A percentile compares a stretch with the other conserved stretches of the same genome.
Conservation (phyloP, 35 echinoderm and acorn worm species). For the Holothuria glaberrima region DNA sequence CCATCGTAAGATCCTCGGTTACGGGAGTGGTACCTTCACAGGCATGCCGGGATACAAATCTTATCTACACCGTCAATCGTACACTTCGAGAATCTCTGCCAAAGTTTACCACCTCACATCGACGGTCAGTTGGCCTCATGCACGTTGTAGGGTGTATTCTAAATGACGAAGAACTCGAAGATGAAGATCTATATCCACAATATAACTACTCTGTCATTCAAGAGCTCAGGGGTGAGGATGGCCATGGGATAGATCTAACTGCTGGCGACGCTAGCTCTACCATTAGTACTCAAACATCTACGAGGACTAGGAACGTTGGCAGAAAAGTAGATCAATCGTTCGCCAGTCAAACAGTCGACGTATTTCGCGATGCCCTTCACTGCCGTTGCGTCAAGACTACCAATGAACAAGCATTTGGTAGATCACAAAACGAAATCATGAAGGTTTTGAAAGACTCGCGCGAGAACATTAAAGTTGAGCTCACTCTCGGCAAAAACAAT, state of each 20-base stretch:
- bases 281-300: neutral
- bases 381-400: neutral
- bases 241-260: neutral
- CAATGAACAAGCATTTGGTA: neutral
- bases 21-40: neutral
- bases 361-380: neutral
- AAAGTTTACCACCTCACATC: conserved; percentile 16
- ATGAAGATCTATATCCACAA: neutral
- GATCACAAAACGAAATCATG: conserved; percentile 23
- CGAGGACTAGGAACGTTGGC: neutral
- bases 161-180: neutral
- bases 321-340: neutral
- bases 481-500: conserved; percentile 1
- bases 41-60: conserved; percentile 33
- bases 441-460: conserved; percentile 46
- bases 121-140: conserved; percentile 6
- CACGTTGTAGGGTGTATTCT: conserved; percentile 2
- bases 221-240: conserved; percentile 23
- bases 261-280: conserved; percentile 9
- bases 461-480: conserved; percentile 41
- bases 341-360: neutral
- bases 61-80: conserved; percentile 11
- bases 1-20: neutral
- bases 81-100: conserved; percentile 42
- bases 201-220: neutral